Base-by-base conservation (phyloP, 2,113 vertebrate species). In the Gnathonemus echidnorhynchus region DNA sequence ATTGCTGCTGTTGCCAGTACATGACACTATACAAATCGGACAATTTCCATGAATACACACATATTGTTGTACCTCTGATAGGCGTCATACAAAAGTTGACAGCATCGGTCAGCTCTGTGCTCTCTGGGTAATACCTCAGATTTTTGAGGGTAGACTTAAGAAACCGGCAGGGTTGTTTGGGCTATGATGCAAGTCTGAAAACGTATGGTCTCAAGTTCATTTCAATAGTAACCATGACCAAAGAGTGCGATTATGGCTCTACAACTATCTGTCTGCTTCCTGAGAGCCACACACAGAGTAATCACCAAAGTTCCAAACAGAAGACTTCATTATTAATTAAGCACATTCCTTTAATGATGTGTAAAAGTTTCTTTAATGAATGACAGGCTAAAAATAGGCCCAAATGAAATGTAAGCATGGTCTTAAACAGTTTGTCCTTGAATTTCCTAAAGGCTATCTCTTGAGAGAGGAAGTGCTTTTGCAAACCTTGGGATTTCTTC, bases 341-440 rank as follows among this genome's bases (percentile, higher is more conserved):
- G 56, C 62, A 70, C 62, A 74, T 48, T 88, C 88, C 39, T 88
- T 88, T 88, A 88, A 88, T 74, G 62, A 88, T 48, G 88, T 88
- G 88, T 74, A 88, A 88, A 88, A 88, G 58, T 49, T 88, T 13
- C 88, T 74, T 88, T 88, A 88, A 88, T 88, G 88, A 88, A 88
- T 62, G 15, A 42, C 24, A 27, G 62, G 88, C 45, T 88, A 88
- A 74, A 88, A 88, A 88, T 88, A 88, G 62, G 62, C 62, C 45
- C 10, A 19, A 74, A 56, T 88, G 62, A 88, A 88, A 88, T 70
- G 45, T 88, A 88, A 88, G 58, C 13, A 48, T 48, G 39, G 58
- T 45, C 62, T 48, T 66, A 46, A 48, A 46, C 42, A 31, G 56
- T 74, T 74, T 50, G 88, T 66, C 88, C 88, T 88, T 88, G 56